A percentile compares a stretch with the other conserved stretches of the same genome.
These are phyloP conservation scores for Ericerus pela DNA, from an alignment of 1,140 invertebrate species.

Conservation along the genomic window DNA sequence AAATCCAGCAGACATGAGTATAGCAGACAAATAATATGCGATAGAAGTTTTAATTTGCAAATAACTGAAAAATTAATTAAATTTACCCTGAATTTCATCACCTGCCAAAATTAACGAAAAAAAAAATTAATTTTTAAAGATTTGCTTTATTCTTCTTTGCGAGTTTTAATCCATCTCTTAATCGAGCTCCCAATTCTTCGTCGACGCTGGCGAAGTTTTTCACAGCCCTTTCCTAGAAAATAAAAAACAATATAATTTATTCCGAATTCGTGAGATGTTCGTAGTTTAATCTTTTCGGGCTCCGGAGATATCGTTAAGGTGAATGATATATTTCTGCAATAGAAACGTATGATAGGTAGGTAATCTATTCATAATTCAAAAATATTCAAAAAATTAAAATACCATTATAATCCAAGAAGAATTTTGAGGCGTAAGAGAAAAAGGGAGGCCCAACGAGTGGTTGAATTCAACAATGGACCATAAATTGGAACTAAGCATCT, in stretches of 20 bases:
- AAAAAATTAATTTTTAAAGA: slow-evolving; percentile 17
- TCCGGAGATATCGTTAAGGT: neutral
- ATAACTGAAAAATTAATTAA: too few relatives aligned
- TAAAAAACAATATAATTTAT: slow-evolving; percentile 8
- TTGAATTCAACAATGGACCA: too few relatives aligned
- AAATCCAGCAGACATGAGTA: too few relatives aligned
- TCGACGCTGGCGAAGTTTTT: slow-evolving; percentile 54
- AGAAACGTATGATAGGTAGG: too few relatives aligned
- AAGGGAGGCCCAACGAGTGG: too few relatives aligned
- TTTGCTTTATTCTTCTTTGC: slow-evolving; percentile 16
- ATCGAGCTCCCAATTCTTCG: slow-evolving; percentile 44
- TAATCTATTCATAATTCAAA: neutral
- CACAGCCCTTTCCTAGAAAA: slow-evolving; percentile 44
- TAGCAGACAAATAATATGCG: too few relatives aligned
- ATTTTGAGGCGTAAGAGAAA: too few relatives aligned
- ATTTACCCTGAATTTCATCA: too few relatives aligned
- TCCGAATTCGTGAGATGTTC: neutral
- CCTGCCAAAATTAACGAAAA: too few relatives aligned
- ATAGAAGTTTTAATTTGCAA: too few relatives aligned
- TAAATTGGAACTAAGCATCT: too few relatives aligned
- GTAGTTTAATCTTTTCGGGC: neutral
- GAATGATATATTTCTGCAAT: too few relatives aligned
- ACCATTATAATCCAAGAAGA: neutral
- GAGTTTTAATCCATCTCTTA: slow-evolving; percentile 40
- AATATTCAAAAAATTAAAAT: neutral